These are phyloP conservation scores for Hemaris fuciformis DNA, from an alignment of 2,888 invertebrate species.

Conservation along the genomic window DNA sequence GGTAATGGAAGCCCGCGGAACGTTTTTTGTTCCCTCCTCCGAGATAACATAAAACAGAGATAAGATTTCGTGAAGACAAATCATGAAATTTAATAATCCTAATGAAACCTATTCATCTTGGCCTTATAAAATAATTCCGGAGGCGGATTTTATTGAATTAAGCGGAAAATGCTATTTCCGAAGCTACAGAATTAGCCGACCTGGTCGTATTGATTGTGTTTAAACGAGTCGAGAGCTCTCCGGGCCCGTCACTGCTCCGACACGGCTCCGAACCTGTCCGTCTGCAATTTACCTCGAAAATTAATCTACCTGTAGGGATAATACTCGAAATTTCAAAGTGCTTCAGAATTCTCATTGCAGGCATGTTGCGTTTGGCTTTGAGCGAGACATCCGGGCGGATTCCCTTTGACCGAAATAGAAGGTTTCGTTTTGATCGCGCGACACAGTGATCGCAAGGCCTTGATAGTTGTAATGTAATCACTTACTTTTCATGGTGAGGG, in stretches of 20 bases:
- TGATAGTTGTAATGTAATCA: not conserved
- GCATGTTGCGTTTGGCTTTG: not conserved
- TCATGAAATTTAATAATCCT: constrained; percentile 13
- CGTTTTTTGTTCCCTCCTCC: constrained; percentile 7
- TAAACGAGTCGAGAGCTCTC: not conserved
- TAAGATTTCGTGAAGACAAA: constrained; percentile 12
- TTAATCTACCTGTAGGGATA: constrained; percentile 3
- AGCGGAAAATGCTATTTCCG: not conserved
- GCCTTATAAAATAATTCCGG: constrained; percentile 6
- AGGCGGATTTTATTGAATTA: constrained; percentile 10
- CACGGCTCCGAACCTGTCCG: not conserved
- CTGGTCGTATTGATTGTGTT: not conserved
- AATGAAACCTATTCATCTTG: constrained; percentile 14
- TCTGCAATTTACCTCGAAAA: not conserved
- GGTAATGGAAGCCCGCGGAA: constrained; percentile 11
- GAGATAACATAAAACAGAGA: constrained; percentile 9
- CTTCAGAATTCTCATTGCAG: constrained; percentile 7
- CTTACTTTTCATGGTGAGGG: no score
- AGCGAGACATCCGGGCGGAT: not conserved
- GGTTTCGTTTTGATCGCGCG: not conserved
- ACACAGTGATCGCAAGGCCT: not conserved
- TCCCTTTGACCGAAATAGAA: not conserved
- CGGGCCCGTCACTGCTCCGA: not conserved
- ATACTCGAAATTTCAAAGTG: not conserved
- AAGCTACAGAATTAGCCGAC: constrained; percentile 4